phyloP scores from a whole-genome alignment of 2,113 vertebrate species.

The Aegithalos caudatus region DNA sequence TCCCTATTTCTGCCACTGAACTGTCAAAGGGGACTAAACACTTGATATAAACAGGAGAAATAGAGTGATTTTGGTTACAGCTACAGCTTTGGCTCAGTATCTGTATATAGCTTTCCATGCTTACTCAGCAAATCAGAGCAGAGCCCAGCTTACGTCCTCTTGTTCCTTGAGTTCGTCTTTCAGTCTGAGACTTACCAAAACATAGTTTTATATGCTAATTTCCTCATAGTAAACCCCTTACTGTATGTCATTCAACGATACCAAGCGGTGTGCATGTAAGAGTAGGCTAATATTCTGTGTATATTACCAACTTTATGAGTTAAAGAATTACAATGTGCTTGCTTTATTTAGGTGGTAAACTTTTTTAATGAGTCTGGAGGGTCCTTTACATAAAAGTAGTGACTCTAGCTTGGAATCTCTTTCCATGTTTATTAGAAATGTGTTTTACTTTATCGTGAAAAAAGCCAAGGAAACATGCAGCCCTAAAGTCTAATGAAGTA shows the following conservation, averaged over 20 bases:
- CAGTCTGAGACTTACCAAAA: conserved; percentile 1
- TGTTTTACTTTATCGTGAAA: conserved; percentile 24
- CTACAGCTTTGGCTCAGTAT: not conserved
- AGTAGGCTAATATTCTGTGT: conserved; percentile 17
- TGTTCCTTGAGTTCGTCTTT: not conserved
- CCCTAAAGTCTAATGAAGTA: conserved; percentile 40
- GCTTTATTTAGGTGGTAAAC: conserved; percentile 67
- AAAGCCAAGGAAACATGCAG: conserved; percentile 27
- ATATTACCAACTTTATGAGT: conserved; percentile 46
- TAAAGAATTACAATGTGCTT: conserved; percentile 52
- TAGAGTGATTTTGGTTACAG: not conserved
- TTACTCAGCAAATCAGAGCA: not conserved
- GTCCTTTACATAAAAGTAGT: conserved; percentile 61
- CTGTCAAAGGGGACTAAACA: not conserved
- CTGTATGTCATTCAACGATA: not conserved
- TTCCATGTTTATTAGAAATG: conserved; percentile 63
- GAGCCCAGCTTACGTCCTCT: not conserved
- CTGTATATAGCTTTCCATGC: not conserved
- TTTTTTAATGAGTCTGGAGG: conserved; percentile 65
- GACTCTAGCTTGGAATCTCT: conserved; percentile 48
- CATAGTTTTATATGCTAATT: conserved; percentile 38
- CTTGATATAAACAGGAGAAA: not conserved
- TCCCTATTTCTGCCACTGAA: rapidly evolving
- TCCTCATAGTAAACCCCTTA: conserved; percentile 31
- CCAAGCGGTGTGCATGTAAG: not conserved